Evolutionary conservation across 2,113 vertebrate genomes (phyloP).

Genomic region (Varanus salvator): DNA sequence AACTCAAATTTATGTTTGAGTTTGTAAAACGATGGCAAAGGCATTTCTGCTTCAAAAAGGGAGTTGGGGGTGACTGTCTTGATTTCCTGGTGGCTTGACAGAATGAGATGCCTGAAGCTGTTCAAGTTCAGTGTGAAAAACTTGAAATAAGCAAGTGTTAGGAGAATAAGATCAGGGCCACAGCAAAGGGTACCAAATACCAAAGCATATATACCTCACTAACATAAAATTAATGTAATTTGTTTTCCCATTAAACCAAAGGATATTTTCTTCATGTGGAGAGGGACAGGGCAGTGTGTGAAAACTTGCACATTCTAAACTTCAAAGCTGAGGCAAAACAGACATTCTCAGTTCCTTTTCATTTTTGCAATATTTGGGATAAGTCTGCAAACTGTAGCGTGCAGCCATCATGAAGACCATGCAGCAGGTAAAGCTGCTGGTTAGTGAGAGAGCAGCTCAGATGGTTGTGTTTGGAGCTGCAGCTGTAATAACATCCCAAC

Average conservation of each 20-base stretch:
- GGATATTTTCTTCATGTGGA: not conserved
- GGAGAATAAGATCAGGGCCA: not conserved
- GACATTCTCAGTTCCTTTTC: not conserved
- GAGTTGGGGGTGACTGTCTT: not conserved
- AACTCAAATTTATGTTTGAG: conserved; percentile 20
- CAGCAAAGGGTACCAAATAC: not conserved
- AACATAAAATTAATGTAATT: conserved; percentile 21
- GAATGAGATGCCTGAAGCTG: not conserved
- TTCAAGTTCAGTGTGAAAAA: not conserved
- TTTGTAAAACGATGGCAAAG: not conserved
- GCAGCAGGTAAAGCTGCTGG: not conserved
- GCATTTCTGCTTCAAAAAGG: not conserved
- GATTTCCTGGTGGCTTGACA: not conserved
- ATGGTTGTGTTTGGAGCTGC: not conserved
- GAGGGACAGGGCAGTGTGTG: not conserved
- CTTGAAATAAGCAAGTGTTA: not conserved
- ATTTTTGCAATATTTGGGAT: not conserved
- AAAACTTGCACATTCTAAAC: not conserved
- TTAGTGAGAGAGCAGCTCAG: not conserved
- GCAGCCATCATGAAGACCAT: not conserved
- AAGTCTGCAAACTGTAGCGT: not conserved
- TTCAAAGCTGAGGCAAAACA: not conserved
- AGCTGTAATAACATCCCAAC: not conserved
- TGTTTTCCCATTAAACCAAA: not conserved
- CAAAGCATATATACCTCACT: not conserved